Conservation (phyloP, 2,797 vertebrate species). For the Cynopterus sphinx region DNA sequence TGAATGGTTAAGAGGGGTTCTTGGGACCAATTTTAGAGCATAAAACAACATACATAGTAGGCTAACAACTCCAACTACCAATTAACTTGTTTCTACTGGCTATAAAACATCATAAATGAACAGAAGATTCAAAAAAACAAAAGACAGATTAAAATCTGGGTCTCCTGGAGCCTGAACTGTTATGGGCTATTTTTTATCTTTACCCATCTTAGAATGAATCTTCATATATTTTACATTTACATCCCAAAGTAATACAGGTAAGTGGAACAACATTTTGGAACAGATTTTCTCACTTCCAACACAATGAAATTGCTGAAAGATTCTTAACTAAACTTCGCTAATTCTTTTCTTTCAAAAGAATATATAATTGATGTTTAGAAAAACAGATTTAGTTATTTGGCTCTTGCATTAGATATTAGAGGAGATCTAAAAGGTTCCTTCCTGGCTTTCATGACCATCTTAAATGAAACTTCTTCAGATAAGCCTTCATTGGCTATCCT, state of each 20-base stretch:
- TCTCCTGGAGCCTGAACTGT: background rate
- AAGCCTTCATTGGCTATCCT: background rate
- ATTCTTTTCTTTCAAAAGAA: conserved; percentile 35
- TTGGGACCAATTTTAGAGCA: conserved; percentile 10
- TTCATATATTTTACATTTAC: background rate
- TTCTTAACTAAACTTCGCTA: conserved; percentile 41
- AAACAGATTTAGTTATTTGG: conserved; percentile 24
- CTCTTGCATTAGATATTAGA: background rate
- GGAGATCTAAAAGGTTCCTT: background rate
- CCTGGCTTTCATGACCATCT: background rate
- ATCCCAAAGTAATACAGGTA: background rate
- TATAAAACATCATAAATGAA: background rate
- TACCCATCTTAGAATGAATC: background rate
- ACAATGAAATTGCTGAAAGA: conserved; percentile 1
- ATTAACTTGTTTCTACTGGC: background rate
- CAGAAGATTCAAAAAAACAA: conserved; percentile 1
- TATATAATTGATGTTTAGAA: background rate
- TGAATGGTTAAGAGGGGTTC: background rate
- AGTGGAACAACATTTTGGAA: background rate
- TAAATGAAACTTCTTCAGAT: background rate
- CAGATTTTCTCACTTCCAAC: background rate
- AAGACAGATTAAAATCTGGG: background rate
- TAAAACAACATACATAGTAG: conserved; percentile 6
- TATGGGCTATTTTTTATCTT: background rate
- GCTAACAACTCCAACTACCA: background rate